Evolutionary conservation across 2,113 vertebrate genomes (phyloP).

Genomic region (Merops nubicus): DNA sequence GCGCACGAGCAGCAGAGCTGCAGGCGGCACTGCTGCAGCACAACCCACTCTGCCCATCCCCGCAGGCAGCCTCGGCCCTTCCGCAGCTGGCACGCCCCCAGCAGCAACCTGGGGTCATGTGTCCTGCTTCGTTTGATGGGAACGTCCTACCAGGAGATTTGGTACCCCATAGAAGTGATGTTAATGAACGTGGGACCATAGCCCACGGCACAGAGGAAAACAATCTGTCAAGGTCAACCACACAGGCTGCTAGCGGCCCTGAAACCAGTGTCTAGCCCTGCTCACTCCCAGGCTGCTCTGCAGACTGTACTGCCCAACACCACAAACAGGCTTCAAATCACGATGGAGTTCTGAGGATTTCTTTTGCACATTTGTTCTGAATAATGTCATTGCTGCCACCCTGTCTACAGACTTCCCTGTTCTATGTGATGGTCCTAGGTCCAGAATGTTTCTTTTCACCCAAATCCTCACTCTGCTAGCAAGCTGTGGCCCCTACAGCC

Average conservation of each 20-base stretch:
- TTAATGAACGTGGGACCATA: neutral
- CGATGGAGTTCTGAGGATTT: neutral
- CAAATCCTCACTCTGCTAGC: neutral
- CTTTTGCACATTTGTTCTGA: neutral
- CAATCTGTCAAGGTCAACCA: slow-evolving; percentile 44
- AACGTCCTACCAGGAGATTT: neutral
- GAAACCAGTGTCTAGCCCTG: neutral
- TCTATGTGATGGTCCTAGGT: neutral
- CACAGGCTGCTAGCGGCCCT: neutral
- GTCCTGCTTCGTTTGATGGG: neutral
- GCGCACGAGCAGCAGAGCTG: slow-evolving; percentile 47
- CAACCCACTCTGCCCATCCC: neutral
- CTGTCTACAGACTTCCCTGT: neutral
- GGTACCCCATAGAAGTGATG: neutral
- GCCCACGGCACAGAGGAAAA: neutral
- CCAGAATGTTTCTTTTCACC: neutral
- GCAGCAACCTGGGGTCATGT: neutral
- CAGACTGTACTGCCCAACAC: neutral
- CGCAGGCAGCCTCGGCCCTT: slow-evolving; percentile 10
- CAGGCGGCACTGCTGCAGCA: neutral
- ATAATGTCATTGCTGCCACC: neutral
- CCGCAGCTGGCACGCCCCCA: neutral
- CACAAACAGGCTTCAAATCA: neutral
- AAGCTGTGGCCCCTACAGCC: neutral
- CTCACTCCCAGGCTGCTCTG: neutral